Evolutionary conservation across 2,888 invertebrate species (phyloP).

Genomic region (Cancer borealis): DNA sequence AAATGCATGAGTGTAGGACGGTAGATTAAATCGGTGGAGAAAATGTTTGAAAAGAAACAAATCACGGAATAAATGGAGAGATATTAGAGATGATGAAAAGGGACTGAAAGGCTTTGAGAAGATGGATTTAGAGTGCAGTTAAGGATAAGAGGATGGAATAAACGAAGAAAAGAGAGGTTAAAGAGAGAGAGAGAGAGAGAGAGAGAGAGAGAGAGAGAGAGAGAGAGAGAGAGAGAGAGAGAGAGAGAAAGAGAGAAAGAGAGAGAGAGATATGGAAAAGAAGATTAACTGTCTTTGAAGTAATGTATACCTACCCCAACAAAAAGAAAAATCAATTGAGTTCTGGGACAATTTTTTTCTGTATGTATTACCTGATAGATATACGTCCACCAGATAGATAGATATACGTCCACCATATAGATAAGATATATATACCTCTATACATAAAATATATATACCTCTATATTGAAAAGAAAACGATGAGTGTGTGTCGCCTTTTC

Average conservation of each 20-base stretch:
- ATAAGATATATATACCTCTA: no score
- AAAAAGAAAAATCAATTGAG: background rate
- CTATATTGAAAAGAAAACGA: background rate
- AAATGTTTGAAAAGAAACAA: background rate
- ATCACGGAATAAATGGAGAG: constrained; percentile 12
- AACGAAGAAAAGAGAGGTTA: background rate
- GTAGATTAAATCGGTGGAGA: background rate
- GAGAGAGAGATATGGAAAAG: background rate
- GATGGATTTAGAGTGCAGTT: background rate
- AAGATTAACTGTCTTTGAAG: background rate
- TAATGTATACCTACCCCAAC: background rate
- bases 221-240: background rate
- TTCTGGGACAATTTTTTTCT: background rate
- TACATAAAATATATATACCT: no score
- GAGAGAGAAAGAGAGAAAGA: background rate
- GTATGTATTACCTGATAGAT: background rate
- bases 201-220: background rate
- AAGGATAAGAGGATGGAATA: background rate
- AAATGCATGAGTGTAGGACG: background rate
- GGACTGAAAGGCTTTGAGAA: background rate
- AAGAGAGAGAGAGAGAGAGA: background rate
- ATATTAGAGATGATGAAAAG: constrained; percentile 3
- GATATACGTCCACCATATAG: no score
- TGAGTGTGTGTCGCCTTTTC: background rate
- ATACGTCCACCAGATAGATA: no score